A percentile compares a stretch with the other conserved stretches of the same genome.
These are phyloP conservation scores for Anagyrus pseudococci DNA, from an alignment of 2,888 invertebrate genomes.

Conservation along the genomic window DNA sequence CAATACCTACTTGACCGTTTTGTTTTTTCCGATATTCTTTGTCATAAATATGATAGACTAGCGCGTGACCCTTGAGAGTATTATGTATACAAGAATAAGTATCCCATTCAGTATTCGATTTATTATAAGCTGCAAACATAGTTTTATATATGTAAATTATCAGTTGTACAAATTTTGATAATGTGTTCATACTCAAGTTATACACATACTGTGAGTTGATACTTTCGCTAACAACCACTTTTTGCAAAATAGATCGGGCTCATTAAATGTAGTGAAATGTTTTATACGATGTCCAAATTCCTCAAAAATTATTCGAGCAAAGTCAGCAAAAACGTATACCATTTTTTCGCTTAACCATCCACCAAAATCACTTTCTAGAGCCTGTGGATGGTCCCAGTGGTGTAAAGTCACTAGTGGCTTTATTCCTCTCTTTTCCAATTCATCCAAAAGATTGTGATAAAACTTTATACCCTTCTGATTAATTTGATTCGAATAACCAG, in stretches of 20 bases:
- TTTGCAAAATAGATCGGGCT: conserved; percentile 69
- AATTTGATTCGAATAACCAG: conserved; percentile 65
- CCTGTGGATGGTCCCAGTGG: conserved; percentile 73
- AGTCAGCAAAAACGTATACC: conserved; percentile 68
- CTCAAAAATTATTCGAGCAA: conserved; percentile 66
- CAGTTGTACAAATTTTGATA: no score
- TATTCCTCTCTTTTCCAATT: conserved; percentile 65
- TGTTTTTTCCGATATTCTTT: conserved; percentile 66
- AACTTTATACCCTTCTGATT: conserved; percentile 68
- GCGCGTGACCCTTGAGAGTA: conserved; percentile 75
- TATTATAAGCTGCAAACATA: no score
- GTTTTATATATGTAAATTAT: no score
- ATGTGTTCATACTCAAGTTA: no score
- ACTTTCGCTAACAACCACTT: no score
- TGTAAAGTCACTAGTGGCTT: conserved; percentile 70
- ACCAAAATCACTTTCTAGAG: conserved; percentile 65
- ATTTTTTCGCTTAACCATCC: conserved; percentile 71
- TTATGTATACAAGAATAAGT: conserved; percentile 77
- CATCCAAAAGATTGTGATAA: conserved; percentile 69
- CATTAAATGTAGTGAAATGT: conserved; percentile 81
- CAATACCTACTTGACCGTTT: conserved; percentile 62
- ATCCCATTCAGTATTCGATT: no score
- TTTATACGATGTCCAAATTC: conserved; percentile 70
- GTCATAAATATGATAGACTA: conserved; percentile 71
- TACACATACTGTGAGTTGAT: no score